Evolutionary conservation across 2,888 invertebrate species (phyloP).

Genomic region (Chymomyza procnemis): DNA sequence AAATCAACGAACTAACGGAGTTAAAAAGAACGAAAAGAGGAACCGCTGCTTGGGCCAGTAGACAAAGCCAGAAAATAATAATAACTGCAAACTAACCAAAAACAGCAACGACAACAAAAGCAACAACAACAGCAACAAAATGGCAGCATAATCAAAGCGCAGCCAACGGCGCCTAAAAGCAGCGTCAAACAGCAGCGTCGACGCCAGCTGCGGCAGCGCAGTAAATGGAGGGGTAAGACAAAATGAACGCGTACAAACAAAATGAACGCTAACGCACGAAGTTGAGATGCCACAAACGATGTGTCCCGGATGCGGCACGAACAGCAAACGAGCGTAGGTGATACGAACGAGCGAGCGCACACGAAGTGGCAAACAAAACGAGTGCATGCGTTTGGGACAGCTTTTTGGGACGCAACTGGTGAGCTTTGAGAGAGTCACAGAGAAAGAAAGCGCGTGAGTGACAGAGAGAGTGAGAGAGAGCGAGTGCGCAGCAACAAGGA

Average conservation of each 20-base stretch:
- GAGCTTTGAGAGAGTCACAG: constrained; percentile 10
- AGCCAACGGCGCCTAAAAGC: constrained; percentile 43
- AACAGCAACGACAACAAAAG: constrained; percentile 9
- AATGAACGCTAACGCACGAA: constrained; percentile 20
- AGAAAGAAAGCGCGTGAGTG: no score
- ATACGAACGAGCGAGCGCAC: constrained; percentile 38
- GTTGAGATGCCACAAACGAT: constrained; percentile 27
- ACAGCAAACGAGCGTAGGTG: not conserved
- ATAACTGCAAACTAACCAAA: constrained; percentile 53
- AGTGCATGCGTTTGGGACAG: constrained; percentile 26
- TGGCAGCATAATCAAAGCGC: constrained; percentile 42
- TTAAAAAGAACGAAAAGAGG: not conserved
- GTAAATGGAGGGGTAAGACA: constrained; percentile 44
- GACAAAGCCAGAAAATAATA: constrained; percentile 66
- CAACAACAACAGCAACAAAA: constrained; percentile 20
- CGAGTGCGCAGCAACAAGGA: constrained; percentile 4
- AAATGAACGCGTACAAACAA: constrained; percentile 31
- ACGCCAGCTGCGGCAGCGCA: constrained; percentile 9
- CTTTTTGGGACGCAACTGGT: constrained; percentile 62
- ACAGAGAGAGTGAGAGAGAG: no score
- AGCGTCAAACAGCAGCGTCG: constrained; percentile 20
- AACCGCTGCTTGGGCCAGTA: not conserved
- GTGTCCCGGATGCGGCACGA: not conserved
- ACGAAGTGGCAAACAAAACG: constrained; percentile 3
- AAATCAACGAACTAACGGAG: no score